These are phyloP conservation scores for Diplolepis rosae DNA, from an alignment of 2,888 invertebrate species.

Conservation along the genomic window DNA sequence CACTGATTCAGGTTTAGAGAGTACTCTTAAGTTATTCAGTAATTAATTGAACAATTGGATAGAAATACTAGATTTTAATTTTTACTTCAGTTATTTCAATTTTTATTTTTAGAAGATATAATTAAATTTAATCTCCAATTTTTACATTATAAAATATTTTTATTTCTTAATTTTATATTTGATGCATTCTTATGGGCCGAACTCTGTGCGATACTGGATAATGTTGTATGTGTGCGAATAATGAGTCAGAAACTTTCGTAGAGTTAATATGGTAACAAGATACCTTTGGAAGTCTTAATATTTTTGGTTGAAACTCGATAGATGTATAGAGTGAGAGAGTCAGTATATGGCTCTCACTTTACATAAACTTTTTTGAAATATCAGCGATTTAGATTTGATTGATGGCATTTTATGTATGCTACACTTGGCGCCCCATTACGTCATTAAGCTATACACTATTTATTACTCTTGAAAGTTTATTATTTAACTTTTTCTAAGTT, in stretches of 20 bases:
- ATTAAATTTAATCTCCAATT: too few relatives aligned
- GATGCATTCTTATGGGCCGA: neutral
- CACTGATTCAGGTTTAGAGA: too few relatives aligned
- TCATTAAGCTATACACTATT: neutral
- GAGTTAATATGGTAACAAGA: conserved; percentile 19
- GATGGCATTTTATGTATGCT: conserved; percentile 15
- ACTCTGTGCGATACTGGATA: neutral
- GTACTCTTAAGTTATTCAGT: too few relatives aligned
- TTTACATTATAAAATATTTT: too few relatives aligned
- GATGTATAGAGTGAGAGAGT: neutral
- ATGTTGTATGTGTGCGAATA: neutral
- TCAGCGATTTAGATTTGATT: conserved; percentile 4
- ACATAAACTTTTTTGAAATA: conserved; percentile 3
- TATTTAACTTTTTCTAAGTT: neutral
- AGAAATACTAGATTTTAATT: too few relatives aligned
- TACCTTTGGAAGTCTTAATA: conserved; percentile 3
- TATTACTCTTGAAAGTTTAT: neutral
- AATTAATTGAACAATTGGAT: too few relatives aligned
- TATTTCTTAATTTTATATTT: too few relatives aligned
- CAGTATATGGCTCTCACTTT: conserved; percentile 4
- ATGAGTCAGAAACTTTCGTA: conserved; percentile 19
- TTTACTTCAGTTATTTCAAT: too few relatives aligned
- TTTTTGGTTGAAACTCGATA: conserved; percentile 16
- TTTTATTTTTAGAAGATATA: too few relatives aligned
- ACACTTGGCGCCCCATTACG: neutral